Evolutionary conservation across 37 sponge, comb jelly and placozoan species (phyloP).

Genomic region (Petrosia ficiformis): DNA sequence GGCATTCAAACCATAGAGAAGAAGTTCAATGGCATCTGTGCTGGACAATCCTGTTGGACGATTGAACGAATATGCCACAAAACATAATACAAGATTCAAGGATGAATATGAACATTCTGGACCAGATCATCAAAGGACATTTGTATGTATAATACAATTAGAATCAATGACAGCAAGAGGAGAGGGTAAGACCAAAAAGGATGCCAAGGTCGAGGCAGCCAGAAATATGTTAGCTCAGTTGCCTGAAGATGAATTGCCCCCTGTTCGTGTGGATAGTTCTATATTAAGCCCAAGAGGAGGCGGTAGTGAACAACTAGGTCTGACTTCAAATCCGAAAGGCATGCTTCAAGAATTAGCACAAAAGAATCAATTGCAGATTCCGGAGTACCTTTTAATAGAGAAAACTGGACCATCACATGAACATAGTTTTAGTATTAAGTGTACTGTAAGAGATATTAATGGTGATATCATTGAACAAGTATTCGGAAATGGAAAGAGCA

Average conservation of each 20-base stretch:
- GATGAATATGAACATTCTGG: background rate
- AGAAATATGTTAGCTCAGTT: background rate
- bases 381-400: background rate
- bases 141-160: background rate
- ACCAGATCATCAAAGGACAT: background rate
- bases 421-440: slow-evolving; percentile 7
- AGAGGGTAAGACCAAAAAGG: background rate
- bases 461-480: slow-evolving; percentile 3
- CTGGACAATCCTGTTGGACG: background rate
- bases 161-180: background rate
- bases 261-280: background rate
- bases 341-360: background rate
- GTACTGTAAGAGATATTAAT: background rate
- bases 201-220: background rate
- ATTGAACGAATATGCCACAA: background rate
- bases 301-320: too few relatives aligned
- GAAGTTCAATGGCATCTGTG: too few relatives aligned
- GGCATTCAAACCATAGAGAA: too few relatives aligned
- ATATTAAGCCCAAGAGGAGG: background rate
- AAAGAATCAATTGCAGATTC: background rate
- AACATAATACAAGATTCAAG: background rate
- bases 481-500: slow-evolving; percentile 18
- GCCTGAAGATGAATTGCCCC: background rate
- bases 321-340: background rate
- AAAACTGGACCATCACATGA: slow-evolving; percentile 14